phyloP scores from a whole-genome alignment of 2,888 invertebrate genomes.

The Ferdinandea cuprea region DNA sequence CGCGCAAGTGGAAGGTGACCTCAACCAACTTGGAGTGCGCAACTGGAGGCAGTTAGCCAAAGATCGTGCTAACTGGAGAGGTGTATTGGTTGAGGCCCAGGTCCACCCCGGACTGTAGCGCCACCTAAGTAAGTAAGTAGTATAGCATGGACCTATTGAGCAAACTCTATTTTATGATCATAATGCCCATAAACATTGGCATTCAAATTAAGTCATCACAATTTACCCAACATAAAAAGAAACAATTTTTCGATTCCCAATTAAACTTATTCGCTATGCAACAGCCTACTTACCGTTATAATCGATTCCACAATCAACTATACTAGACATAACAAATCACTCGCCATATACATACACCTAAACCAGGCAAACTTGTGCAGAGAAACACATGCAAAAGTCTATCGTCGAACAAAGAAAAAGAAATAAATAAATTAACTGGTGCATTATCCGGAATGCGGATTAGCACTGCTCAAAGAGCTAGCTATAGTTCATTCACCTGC shows the following conservation, averaged over 20 bases:
- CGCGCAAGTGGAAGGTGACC: no score
- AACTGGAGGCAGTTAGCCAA: no score
- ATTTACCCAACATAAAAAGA: not conserved
- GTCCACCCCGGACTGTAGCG: no score
- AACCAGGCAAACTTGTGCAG: conserved; percentile 39
- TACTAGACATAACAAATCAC: conserved; percentile 34
- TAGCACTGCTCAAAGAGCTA: conserved; percentile 43
- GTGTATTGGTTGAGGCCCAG: no score
- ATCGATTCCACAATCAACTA: conserved; percentile 52
- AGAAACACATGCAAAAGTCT: conserved; percentile 35
- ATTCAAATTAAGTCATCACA: no score
- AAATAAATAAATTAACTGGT: conserved; percentile 56
- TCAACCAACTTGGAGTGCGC: no score
- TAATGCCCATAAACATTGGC: no score
- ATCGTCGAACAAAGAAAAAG: conserved; percentile 44
- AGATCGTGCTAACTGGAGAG: no score
- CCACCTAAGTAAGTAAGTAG: no score
- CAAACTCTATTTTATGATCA: no score
- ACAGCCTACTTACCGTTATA: conserved; percentile 31
- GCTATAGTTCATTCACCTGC: conserved; percentile 64
- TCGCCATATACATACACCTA: not conserved
- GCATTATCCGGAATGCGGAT: conserved; percentile 69
- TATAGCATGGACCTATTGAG: no score
- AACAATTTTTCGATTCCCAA: not conserved
- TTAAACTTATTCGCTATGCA: not conserved